These are phyloP conservation scores for Selene dorsalis DNA, from an alignment of 2,797 vertebrate species.

Conservation along the genomic window DNA sequence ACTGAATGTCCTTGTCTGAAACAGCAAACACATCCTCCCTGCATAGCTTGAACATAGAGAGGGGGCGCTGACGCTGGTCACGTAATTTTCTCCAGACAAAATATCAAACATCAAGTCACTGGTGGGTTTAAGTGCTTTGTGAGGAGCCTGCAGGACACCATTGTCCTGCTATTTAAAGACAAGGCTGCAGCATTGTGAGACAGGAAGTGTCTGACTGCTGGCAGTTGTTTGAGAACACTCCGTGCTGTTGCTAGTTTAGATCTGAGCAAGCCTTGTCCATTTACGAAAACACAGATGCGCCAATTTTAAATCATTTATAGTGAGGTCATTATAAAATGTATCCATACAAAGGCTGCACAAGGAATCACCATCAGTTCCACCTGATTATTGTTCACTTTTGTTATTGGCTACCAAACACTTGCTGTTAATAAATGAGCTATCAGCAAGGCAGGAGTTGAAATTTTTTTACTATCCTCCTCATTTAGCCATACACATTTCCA, in stretches of 20 bases:
- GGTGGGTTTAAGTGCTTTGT: conserved; percentile 11
- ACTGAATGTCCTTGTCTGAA: conserved; percentile 26
- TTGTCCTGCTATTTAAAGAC: conserved; percentile 19
- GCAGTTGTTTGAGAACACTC: not conserved
- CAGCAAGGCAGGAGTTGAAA: not conserved
- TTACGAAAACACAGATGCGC: not conserved
- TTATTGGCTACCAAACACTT: not conserved
- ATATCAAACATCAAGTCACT: conserved; percentile 13
- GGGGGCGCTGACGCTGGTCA: not conserved
- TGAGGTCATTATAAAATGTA: not conserved
- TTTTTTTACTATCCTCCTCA: no score
- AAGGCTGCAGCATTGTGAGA: conserved; percentile 10
- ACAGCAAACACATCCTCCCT: conserved; percentile 11
- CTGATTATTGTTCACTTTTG: not conserved
- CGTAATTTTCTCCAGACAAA: conserved; percentile 9
- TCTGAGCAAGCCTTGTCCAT: not conserved
- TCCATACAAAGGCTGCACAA: not conserved
- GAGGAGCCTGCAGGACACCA: conserved; percentile 28
- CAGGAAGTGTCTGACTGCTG: not conserved
- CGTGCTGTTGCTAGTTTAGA: not conserved
- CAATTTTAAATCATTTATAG: not conserved
- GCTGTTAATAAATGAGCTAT: no score
- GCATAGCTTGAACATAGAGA: conserved; percentile 4
- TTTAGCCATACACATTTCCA: not conserved
- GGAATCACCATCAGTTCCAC: not conserved